phyloP scores from a whole-genome alignment of 1,140 invertebrate species.

The Drosophila tristis region DNA sequence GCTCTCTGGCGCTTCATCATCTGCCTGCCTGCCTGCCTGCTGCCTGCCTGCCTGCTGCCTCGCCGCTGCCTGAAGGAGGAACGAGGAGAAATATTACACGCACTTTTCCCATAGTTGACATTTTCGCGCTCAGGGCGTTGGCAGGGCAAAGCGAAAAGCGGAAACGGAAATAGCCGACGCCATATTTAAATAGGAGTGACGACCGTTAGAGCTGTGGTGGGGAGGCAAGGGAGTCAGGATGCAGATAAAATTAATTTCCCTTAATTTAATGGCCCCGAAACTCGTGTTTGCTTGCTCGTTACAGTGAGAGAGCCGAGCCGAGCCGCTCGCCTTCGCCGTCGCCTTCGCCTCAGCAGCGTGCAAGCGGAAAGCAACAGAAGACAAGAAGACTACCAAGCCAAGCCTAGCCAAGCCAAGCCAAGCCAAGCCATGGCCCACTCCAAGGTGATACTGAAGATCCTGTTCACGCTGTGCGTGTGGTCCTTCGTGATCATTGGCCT shows the following conservation, averaged over 20 bases:
- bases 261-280: conserved; percentile 6
- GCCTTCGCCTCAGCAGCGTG: neutral
- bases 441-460: conserved; percentile 81
- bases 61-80: neutral
- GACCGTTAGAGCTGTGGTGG: conserved; percentile 7
- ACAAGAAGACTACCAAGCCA: no score
- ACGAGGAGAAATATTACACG: conserved; percentile 57
- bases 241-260: neutral
- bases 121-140: conserved; percentile 6
- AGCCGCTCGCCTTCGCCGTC: no score
- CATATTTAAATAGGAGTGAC: conserved; percentile 62
- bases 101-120: conserved; percentile 49
- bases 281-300: neutral
- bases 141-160: neutral
- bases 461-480: conserved; percentile 83
- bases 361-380: neutral
- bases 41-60: neutral
- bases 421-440: conserved; percentile 77
- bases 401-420: no score
- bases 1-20: no score
- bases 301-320: neutral
- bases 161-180: conserved; percentile 48
- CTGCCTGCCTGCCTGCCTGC: neutral
- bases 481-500: conserved; percentile 83
- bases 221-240: no score